Evolutionary conservation across 2,888 invertebrate genomes (phyloP), one percentile per base, ranked within the genome.

Genomic region (Cosmorhoe ocellata): DNA sequence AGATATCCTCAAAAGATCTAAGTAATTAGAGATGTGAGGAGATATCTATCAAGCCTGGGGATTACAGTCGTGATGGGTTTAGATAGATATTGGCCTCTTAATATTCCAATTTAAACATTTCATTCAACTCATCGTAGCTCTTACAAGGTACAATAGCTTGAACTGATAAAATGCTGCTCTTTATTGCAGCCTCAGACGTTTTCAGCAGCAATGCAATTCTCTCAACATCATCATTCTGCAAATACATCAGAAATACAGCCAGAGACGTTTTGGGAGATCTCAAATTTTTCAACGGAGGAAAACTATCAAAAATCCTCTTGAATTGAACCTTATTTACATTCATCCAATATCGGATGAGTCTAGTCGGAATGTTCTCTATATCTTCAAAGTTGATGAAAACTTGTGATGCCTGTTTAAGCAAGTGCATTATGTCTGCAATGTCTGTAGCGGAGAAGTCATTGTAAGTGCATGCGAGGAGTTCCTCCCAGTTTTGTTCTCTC

Each of bases 401-500:
- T 7, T n/a, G 22, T 0, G 24, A 34, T 0, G 31, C 33, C 8
- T 34, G 33, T 28, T 37, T 36, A 0, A 36, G 13, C n/a, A 44
- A 24, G n/a, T 7, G 3, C 2, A 47, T 10, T 7, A 52, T 42
- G n/a, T 43, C 38, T 34, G 34, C 39, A 3, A 52, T 8, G 7
- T 52, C 46, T 26, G 28, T 11, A 8, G 46, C 33, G 1, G 28
- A 30, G 11, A 52, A 52, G 8, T 41, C 13, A 2, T 22, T 14
- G 2, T 33, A 39, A 0, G 51, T 43, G 24, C 13, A 30, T 8
- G 10, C 4, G 1, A 36, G 8, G n/a, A 52, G 7, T 0, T 52
- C 51, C 11, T 47, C 47, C 51, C 46, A 52, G 28, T 52, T 52
- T n/a, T 52, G 51, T 7, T 52, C 51, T 47, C 47, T 42, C 9